These are phyloP conservation scores for Clamator glandarius DNA, from an alignment of 2,797 vertebrate species.

Conservation along the genomic window DNA sequence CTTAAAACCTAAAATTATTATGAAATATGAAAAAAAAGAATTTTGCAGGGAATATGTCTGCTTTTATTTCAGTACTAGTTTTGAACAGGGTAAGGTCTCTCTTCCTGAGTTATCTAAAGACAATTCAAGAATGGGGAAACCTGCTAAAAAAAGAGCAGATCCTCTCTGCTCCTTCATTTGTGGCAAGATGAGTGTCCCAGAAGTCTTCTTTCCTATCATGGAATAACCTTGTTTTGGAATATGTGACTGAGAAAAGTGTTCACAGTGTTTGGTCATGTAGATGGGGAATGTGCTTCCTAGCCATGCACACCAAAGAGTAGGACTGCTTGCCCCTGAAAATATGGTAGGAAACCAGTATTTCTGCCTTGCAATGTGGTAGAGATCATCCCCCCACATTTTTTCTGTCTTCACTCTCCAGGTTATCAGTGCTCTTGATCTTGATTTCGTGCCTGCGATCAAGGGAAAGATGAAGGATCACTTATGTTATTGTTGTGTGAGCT, in stretches of 20 bases:
- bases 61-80: conserved; percentile 19
- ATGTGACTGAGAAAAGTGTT: not conserved
- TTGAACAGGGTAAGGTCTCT: not conserved
- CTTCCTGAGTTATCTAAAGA: not conserved
- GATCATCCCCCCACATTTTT: not conserved
- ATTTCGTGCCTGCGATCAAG: not conserved
- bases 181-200: not conserved
- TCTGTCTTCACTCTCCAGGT: not conserved
- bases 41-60: not conserved
- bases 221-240: not conserved
- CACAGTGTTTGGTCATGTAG: not conserved
- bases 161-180: not conserved
- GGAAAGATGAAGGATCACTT: not conserved
- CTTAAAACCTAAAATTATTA: conserved; percentile 47
- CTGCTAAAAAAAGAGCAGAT: not conserved
- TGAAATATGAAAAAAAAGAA: conserved; percentile 48
- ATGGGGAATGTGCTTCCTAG: not conserved
- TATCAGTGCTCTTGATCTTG: not conserved
- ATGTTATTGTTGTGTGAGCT: not conserved
- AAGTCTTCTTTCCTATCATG: not conserved
- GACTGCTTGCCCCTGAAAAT: not conserved
- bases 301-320: not conserved
- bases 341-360: not conserved
- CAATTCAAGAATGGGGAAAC: not conserved
- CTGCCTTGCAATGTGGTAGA: not conserved